Evolutionary conservation across 2,113 vertebrate species (phyloP).

Genomic region (Lampris incognitus): DNA sequence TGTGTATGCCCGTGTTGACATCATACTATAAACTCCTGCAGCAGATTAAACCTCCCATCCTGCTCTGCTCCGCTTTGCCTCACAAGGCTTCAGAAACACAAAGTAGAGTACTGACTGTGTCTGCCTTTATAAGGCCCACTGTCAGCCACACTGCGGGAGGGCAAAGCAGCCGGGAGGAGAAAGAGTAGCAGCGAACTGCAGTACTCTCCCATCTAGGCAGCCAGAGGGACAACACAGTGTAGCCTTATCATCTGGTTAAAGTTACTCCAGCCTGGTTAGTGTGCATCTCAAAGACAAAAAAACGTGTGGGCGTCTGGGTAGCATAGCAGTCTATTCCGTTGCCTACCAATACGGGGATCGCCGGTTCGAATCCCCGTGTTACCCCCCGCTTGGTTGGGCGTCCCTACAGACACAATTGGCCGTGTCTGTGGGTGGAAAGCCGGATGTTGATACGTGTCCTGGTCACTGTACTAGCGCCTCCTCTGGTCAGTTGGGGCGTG

Average conservation of each 20-base stretch:
- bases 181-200: constrained; percentile 26
- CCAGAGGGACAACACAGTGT: neutral
- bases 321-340: too few relatives aligned
- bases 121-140: constrained; percentile 61
- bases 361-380: too few relatives aligned
- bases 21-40: constrained; percentile 34
- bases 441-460: too few relatives aligned
- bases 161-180: constrained; percentile 22
- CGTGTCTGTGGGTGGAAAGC: too few relatives aligned
- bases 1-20: constrained; percentile 22
- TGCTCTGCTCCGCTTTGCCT: constrained; percentile 14
- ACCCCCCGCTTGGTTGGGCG: too few relatives aligned
- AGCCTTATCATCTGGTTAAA: neutral
- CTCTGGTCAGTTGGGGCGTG: too few relatives aligned
- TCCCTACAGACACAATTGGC: too few relatives aligned
- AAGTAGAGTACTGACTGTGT: constrained; percentile 59
- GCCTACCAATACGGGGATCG: too few relatives aligned
- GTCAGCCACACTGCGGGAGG: constrained; percentile 35
- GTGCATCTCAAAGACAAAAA: too few relatives aligned
- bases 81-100: constrained; percentile 56
- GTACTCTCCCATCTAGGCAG: constrained; percentile 25
- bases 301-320: too few relatives aligned
- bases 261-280: constrained; percentile 1
- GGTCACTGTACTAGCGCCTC: too few relatives aligned
- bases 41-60: constrained; percentile 38